Evolutionary conservation across 2,113 vertebrate species (phyloP).

Genomic region (Neomonachus schauinslandi): DNA sequence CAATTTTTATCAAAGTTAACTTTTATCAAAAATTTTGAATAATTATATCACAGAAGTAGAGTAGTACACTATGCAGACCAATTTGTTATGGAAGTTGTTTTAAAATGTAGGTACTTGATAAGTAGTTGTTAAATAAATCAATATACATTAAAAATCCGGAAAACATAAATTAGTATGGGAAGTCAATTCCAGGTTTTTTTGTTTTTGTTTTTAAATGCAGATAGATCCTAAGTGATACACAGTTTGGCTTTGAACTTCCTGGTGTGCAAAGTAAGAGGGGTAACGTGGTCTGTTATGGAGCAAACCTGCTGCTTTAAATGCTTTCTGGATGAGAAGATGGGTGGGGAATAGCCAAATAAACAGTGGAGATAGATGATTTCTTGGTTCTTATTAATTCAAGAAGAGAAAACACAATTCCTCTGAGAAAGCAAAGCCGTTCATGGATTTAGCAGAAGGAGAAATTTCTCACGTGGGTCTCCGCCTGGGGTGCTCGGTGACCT

Average conservation of each 20-base stretch:
- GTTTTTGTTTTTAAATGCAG: neutral
- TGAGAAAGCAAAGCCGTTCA: neutral
- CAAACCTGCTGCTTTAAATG: neutral
- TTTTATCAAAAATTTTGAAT: neutral
- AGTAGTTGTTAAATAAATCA: neutral
- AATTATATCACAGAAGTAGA: slow-evolving; percentile 11
- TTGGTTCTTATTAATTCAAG: neutral
- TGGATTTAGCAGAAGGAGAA: neutral
- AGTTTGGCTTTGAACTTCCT: neutral
- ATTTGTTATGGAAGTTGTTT: neutral
- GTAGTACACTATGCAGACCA: neutral
- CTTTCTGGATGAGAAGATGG: neutral
- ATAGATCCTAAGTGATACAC: neutral
- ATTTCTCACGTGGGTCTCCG: neutral
- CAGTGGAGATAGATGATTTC: neutral
- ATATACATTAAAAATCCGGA: neutral
- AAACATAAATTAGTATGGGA: neutral
- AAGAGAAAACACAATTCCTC: neutral
- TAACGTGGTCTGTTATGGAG: neutral
- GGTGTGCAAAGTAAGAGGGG: neutral
- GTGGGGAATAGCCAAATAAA: neutral
- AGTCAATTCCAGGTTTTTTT: neutral
- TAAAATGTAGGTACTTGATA: neutral
- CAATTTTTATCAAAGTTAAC: neutral
- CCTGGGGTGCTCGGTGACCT: neutral